Conservation (phyloP, 1,140 invertebrate genomes). For the Ostrea edulis region DNA sequence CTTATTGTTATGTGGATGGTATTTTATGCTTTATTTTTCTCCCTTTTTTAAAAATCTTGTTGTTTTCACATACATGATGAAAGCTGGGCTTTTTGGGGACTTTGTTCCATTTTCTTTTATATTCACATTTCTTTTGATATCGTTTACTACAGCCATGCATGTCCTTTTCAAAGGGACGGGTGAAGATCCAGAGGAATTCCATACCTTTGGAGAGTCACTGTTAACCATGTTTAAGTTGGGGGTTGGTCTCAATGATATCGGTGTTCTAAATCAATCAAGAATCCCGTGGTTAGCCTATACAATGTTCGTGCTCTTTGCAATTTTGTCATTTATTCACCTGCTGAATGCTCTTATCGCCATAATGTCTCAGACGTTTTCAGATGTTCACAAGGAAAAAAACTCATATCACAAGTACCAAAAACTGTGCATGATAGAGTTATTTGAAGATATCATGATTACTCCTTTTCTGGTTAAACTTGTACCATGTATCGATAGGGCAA, state of each 20-base stretch:
- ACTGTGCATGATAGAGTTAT: conserved; percentile 64
- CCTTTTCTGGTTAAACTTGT: not conserved
- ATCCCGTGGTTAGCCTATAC: conserved; percentile 64
- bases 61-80: conserved; percentile 25
- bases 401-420: conserved; percentile 63
- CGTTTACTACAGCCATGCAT: not conserved
- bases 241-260: conserved; percentile 59
- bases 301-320: conserved; percentile 65
- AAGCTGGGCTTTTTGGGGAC: not conserved
- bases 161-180: conserved; percentile 7
- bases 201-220: conserved; percentile 49
- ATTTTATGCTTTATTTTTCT: conserved; percentile 59
- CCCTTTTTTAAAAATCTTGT: conserved; percentile 38
- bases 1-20: conserved; percentile 60
- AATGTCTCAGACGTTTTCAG: conserved; percentile 69
- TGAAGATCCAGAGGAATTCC: conserved; percentile 47
- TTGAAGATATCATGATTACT: conserved; percentile 58
- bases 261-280: conserved; percentile 58
- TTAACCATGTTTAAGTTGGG: conserved; percentile 66
- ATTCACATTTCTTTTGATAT: not conserved
- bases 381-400: conserved; percentile 60
- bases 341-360: conserved; percentile 70
- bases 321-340: conserved; percentile 66
- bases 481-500: not conserved
- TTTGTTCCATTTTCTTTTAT: not conserved